Evolutionary conservation across 2,797 vertebrate genomes (phyloP), one percentile per base, ranked within the genome.

Genomic region (Centroberyx gerrardi): DNA sequence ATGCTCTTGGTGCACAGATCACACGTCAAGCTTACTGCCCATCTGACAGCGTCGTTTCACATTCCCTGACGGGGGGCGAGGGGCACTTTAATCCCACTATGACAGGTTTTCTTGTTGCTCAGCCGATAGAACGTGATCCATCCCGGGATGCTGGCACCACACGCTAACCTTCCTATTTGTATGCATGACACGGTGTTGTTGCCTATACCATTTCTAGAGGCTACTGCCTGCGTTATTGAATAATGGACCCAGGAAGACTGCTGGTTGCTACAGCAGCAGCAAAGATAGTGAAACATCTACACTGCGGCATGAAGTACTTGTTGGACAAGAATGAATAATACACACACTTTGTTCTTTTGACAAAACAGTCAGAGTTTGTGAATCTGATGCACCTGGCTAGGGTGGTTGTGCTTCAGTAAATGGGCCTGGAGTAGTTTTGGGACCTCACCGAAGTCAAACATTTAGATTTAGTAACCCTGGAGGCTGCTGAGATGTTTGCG

Each of bases 401-500:
- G 49, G 65, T 67, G 14, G 44, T 12, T 61, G 55, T 68, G 52
- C 66, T 69, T 65, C 52, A 72, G 64, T 72, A 59, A 83, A 83
- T 80, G 36, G 82, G 64, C 54, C 68, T 53, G 54, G 28, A 75
- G 80, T 70, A 49, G 71, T 74, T 80, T 36, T 13, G 42, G 58
- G 68, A 65, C 49, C 14, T 49, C 48, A 56, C 60, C 81, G 83
- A 87, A 86, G 76, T 76, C 77, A 74, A 80, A 76, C 61, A 83
- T 85, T 85, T 82, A 83, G 80, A 91, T 87, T 85, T 74, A 87
- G 85, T 62, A 85, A 89, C 78, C 77, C 88, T 71, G 70, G 55
- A 91, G 87, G 89, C 90, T 81, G 78, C 76, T 63, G 78, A 64
- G 76, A 85, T 87, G 87, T 90, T 90, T 88, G 83, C 56, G n/a